Percentiles rank a stretch among this genome's conserved stretches.
Conservation (phyloP, 2,888 invertebrate species). For the Hydrotaea diabolus region DNA sequence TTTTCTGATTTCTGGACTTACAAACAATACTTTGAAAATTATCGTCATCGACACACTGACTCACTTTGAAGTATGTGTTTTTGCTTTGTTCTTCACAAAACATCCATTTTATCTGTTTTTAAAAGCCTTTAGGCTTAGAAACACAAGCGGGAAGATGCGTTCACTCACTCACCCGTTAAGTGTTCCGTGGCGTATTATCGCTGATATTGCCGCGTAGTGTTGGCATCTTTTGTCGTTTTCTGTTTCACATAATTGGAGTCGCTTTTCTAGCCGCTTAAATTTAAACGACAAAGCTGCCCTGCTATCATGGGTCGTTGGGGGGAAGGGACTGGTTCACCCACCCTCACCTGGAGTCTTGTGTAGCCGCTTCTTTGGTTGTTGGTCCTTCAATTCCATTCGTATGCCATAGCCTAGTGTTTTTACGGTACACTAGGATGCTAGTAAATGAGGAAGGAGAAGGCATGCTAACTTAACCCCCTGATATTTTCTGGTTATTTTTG, state of each 20-base stretch:
- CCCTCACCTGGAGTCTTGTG: conserved; percentile 16
- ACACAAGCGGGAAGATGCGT: conserved; percentile 30
- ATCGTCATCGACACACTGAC: not conserved
- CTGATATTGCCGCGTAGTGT: not conserved
- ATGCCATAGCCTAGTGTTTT: not conserved
- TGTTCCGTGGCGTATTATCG: conserved; percentile 32
- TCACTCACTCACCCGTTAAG: conserved; percentile 13
- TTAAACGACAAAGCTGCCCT: not conserved
- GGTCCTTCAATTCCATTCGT: not conserved
- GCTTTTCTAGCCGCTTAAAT: conserved; percentile 16
- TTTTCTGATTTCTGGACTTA: not conserved
- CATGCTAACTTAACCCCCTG: not conserved
- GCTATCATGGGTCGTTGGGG: no score
- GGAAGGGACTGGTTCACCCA: no score
- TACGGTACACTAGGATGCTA: not conserved
- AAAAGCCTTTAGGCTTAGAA: conserved; percentile 24
- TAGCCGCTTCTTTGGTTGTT: not conserved
- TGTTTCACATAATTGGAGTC: conserved; percentile 51
- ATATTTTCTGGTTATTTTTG: not conserved
- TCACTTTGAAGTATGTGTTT: no score
- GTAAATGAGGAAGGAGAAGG: no score
- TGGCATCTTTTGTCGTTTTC: not conserved
- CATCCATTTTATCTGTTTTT: not conserved
- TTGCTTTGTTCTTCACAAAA: no score
- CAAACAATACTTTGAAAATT: not conserved